A percentile compares a stretch with the other conserved stretches of the same genome.
phyloP scores from a whole-genome alignment of 2,888 invertebrate genomes.

The Drosophila fulvimacula region DNA sequence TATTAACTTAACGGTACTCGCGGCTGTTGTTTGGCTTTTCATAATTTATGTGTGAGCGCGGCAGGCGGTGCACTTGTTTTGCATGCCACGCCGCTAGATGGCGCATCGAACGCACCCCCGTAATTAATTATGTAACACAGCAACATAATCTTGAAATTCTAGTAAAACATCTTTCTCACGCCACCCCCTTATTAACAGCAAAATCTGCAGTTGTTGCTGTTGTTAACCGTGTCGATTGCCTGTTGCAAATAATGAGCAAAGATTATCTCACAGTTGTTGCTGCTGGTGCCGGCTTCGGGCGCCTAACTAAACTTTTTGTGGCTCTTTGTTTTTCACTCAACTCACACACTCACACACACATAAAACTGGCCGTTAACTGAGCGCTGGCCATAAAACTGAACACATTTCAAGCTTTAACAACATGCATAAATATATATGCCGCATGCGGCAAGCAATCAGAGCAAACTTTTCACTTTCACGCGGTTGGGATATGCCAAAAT shows the following conservation, averaged over 20 bases:
- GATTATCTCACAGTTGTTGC: slow-evolving; percentile 67
- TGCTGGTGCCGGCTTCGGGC: slow-evolving; percentile 19
- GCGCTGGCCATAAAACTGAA: slow-evolving; percentile 39
- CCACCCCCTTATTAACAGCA: slow-evolving; percentile 69
- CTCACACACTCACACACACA: slow-evolving; percentile 24
- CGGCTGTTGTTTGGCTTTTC: slow-evolving; percentile 64
- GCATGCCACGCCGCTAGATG: slow-evolving; percentile 58
- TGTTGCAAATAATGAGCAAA: slow-evolving; percentile 72
- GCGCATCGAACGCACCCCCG: slow-evolving; percentile 48
- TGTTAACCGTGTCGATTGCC: slow-evolving; percentile 23
- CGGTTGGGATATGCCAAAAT: slow-evolving; percentile 23
- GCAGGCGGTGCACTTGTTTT: slow-evolving; percentile 69
- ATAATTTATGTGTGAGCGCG: slow-evolving; percentile 75
- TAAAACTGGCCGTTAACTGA: slow-evolving; percentile 38
- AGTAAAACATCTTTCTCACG: slow-evolving; percentile 64
- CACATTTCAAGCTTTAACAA: slow-evolving; percentile 23
- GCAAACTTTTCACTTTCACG: slow-evolving; percentile 37
- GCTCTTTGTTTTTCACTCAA: slow-evolving; percentile 8
- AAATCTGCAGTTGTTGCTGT: slow-evolving; percentile 10
- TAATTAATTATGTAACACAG: slow-evolving; percentile 76
- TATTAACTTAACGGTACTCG: slow-evolving; percentile 70
- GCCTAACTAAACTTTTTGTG: slow-evolving; percentile 28
- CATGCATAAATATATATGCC: slow-evolving; percentile 7
- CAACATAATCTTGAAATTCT: slow-evolving; percentile 35
- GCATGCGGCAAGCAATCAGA: slow-evolving; percentile 14